Percentiles rank a stretch among this genome's conserved stretches.
These are phyloP conservation scores for Anoplopoma fimbria DNA, from an alignment of 2,113 vertebrate species.

Conservation along the genomic window DNA sequence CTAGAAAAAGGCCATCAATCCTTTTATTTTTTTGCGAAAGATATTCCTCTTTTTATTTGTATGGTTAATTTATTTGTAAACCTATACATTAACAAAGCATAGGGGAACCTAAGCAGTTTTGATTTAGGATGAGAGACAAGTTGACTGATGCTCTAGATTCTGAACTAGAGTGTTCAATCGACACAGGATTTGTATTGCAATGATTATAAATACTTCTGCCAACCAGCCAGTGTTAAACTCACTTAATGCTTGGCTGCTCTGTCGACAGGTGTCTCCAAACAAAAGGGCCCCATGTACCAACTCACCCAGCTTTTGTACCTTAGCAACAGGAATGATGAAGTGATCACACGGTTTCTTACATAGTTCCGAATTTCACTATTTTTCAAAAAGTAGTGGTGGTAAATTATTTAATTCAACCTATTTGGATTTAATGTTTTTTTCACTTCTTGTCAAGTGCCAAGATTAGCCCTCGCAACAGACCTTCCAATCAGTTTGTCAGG, in stretches of 20 bases:
- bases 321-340: constrained; percentile 46
- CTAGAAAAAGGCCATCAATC: no score
- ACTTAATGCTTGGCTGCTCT: constrained; percentile 23
- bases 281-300: constrained; percentile 17
- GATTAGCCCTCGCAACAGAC: constrained; percentile 16
- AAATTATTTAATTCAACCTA: neutral
- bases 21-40: no score
- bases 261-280: constrained; percentile 38
- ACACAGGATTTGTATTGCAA: neutral
- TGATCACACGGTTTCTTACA: constrained; percentile 2
- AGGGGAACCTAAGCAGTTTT: neutral
- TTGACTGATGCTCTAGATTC: no score
- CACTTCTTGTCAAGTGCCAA: constrained; percentile 8
- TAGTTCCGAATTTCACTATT: constrained; percentile 28
- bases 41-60: no score
- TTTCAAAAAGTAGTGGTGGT: neutral
- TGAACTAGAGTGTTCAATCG: neutral
- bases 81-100: neutral
- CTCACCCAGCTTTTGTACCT: constrained; percentile 32
- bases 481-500: neutral
- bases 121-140: neutral
- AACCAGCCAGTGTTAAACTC: constrained; percentile 4
- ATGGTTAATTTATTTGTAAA: neutral
- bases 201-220: constrained; percentile 19
- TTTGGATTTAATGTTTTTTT: constrained; percentile 12